These are phyloP conservation scores for Stegana nigrithorax DNA, from an alignment of 2,888 invertebrate genomes.

Conservation along the genomic window DNA sequence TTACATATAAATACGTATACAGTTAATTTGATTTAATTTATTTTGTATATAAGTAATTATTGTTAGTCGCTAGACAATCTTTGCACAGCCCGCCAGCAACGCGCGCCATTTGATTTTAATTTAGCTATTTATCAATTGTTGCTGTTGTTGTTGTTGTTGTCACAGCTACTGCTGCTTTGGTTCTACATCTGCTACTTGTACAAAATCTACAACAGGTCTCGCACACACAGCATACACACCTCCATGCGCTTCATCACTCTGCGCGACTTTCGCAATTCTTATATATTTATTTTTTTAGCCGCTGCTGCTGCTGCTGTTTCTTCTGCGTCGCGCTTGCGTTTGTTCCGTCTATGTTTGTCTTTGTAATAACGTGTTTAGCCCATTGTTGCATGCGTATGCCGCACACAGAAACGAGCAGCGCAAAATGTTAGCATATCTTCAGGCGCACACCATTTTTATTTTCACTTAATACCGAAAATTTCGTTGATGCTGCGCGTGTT, in stretches of 20 bases:
- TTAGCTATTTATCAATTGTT: not conserved
- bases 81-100: too few relatives aligned
- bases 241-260: not conserved
- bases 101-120: too few relatives aligned
- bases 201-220: not conserved
- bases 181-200: not conserved
- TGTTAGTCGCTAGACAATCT: too few relatives aligned
- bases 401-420: too few relatives aligned
- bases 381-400: conserved; percentile 10
- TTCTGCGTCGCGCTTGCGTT: not conserved
- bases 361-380: not conserved
- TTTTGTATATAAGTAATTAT: too few relatives aligned
- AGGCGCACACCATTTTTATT: too few relatives aligned
- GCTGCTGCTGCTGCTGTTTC: not conserved
- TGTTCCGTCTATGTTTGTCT: not conserved
- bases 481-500: too few relatives aligned
- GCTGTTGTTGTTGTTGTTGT: not conserved
- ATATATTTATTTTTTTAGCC: not conserved
- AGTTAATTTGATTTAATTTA: too few relatives aligned
- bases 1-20: too few relatives aligned
- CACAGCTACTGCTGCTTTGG: too few relatives aligned
- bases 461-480: not conserved
- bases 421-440: not conserved
- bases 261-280: conserved; percentile 4
- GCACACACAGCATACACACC: conserved; percentile 2